Evolutionary conservation across 2,113 vertebrate species (phyloP).

Genomic region (Otolemur garnettii): DNA sequence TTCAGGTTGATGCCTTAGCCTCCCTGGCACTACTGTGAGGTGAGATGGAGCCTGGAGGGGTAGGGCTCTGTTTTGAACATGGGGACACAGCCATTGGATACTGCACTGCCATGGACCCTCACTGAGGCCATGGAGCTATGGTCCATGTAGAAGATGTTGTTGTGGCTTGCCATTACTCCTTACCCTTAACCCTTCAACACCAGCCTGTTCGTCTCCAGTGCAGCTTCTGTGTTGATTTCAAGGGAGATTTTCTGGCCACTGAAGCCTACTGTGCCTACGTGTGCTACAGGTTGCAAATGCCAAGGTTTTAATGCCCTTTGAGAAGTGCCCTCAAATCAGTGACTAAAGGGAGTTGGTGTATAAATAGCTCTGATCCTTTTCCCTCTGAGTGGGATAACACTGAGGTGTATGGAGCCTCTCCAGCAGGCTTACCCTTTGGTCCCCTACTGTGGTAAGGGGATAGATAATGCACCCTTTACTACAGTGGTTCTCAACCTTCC

Average conservation of each 20-base stretch:
- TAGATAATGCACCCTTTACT: neutral
- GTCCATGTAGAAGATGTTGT: neutral
- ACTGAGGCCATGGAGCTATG: rapidly evolving
- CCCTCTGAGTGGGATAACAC: neutral
- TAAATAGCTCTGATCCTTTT: neutral
- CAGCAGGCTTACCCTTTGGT: neutral
- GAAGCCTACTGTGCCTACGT: neutral
- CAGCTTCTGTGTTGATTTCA: neutral
- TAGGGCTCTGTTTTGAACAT: neutral
- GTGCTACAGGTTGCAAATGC: neutral
- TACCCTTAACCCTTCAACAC: neutral
- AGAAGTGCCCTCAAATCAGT: neutral
- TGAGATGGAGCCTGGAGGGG: rapidly evolving
- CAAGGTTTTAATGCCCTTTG: neutral
- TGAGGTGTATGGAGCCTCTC: neutral
- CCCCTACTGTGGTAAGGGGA: neutral
- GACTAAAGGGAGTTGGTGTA: neutral
- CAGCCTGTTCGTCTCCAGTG: neutral
- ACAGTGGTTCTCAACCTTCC: no score
- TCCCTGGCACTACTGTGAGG: neutral
- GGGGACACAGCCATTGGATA: neutral
- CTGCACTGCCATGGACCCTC: neutral
- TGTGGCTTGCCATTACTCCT: no score
- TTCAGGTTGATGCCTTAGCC: neutral
- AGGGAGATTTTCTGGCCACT: neutral